phyloP scores from a whole-genome alignment of 2,888 invertebrate genomes.

The Lasioglossum vierecki region DNA sequence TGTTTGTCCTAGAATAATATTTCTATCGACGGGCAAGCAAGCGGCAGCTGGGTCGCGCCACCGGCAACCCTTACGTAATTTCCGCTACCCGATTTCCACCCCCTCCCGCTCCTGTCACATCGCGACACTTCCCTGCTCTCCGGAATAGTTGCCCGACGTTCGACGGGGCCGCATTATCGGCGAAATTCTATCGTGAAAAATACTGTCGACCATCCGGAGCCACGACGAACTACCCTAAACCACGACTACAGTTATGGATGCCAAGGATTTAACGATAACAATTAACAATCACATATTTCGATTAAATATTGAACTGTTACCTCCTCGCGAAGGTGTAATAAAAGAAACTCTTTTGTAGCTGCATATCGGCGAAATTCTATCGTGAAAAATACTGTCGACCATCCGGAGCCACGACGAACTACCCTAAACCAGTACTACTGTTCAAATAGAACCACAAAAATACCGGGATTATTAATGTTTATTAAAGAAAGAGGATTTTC shows the following conservation, averaged over 20 bases:
- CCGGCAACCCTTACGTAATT: conserved; percentile 50
- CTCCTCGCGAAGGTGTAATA: no score
- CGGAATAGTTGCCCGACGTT: conserved; percentile 15
- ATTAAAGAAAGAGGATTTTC: no score
- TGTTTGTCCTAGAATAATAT: conserved; percentile 65
- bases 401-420: background rate
- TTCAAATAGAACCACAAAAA: no score
- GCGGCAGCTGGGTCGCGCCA: conserved; percentile 48
- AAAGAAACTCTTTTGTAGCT: no score
- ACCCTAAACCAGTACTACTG: background rate
- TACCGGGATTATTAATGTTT: no score
- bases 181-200: conserved; percentile 13
- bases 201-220: background rate
- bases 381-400: conserved; percentile 17
- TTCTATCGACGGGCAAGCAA: conserved; percentile 39
- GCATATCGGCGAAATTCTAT: conserved; percentile 10
- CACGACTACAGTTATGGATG: background rate
- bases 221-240: background rate
- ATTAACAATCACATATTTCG: no score
- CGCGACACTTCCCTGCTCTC: conserved; percentile 15
- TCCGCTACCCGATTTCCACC: conserved; percentile 4
- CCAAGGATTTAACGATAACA: background rate
- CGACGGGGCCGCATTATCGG: conserved; percentile 15
- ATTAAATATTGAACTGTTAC: no score
- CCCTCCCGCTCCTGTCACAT: background rate